These are phyloP conservation scores for Sebastes matsubarae DNA, from an alignment of 2,797 vertebrate genomes.

Conservation along the genomic window DNA sequence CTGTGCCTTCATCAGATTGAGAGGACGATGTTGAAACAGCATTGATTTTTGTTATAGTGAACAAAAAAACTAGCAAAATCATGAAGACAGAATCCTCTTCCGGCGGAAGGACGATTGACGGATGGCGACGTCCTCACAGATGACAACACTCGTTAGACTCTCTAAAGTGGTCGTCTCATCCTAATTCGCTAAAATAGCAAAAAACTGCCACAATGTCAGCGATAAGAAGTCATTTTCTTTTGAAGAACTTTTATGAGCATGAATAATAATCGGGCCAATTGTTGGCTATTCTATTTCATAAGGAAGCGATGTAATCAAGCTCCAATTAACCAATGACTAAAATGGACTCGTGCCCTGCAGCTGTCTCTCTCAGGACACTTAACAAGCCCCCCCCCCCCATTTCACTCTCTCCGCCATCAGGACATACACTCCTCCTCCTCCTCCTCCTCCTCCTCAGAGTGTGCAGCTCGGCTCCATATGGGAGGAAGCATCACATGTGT, in stretches of 20 bases:
- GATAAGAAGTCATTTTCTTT: slow-evolving; percentile 78
- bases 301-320: slow-evolving; percentile 76
- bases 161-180: slow-evolving; percentile 32
- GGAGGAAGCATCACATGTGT: slow-evolving; percentile 72
- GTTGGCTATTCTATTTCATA: slow-evolving; percentile 74
- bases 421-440: slow-evolving; percentile 27
- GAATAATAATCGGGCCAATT: slow-evolving; percentile 74
- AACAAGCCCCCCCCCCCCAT: not conserved
- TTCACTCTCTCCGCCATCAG: slow-evolving; percentile 33
- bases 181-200: slow-evolving; percentile 64
- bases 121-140: slow-evolving; percentile 40
- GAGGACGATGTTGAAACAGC: slow-evolving; percentile 64
- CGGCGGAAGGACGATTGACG: slow-evolving; percentile 44
- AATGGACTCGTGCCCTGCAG: slow-evolving; percentile 71
- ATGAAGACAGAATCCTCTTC: slow-evolving; percentile 5
- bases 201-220: slow-evolving; percentile 43
- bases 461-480: slow-evolving; percentile 64
- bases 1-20: slow-evolving; percentile 77
- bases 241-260: slow-evolving; percentile 77
- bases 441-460: slow-evolving; percentile 30
- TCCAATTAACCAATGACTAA: slow-evolving; percentile 82
- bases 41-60: slow-evolving; percentile 87
- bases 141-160: slow-evolving; percentile 51
- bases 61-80: slow-evolving; percentile 70
- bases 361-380: slow-evolving; percentile 70